Evolutionary conservation across 92 coral and sea anemone genomes (phyloP).

Genomic region (Porites rus): DNA sequence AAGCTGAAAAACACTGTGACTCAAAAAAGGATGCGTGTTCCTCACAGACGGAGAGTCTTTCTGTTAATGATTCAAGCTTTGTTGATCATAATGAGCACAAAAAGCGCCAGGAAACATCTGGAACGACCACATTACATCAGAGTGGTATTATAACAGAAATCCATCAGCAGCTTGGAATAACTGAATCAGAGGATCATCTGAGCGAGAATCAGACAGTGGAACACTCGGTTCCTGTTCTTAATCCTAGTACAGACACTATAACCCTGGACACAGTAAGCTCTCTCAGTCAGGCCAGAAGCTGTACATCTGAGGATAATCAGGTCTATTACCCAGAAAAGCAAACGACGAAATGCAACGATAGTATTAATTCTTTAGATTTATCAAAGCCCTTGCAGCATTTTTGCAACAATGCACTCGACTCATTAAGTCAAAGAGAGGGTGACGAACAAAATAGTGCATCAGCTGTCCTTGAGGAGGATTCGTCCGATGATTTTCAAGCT

Average conservation of each 20-base stretch:
- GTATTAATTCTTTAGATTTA: too few relatives aligned
- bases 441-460: background rate
- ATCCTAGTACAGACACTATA: too few relatives aligned
- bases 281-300: background rate
- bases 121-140: background rate
- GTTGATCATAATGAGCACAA: background rate
- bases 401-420: background rate
- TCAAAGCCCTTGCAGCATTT: too few relatives aligned
- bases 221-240: background rate
- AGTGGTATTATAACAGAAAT: background rate
- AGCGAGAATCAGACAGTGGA: background rate
- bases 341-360: background rate
- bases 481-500: constrained; percentile 37
- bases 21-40: background rate
- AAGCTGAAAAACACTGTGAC: background rate
- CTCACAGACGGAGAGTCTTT: background rate
- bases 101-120: background rate
- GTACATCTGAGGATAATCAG: background rate
- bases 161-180: background rate
- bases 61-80: background rate
- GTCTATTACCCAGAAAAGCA: background rate
- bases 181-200: background rate
- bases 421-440: background rate
- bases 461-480: constrained; percentile 6
- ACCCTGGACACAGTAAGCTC: background rate